These are phyloP conservation scores for Dendrocopos noguchii DNA, from an alignment of 2,113 vertebrate species.

Conservation along the genomic window DNA sequence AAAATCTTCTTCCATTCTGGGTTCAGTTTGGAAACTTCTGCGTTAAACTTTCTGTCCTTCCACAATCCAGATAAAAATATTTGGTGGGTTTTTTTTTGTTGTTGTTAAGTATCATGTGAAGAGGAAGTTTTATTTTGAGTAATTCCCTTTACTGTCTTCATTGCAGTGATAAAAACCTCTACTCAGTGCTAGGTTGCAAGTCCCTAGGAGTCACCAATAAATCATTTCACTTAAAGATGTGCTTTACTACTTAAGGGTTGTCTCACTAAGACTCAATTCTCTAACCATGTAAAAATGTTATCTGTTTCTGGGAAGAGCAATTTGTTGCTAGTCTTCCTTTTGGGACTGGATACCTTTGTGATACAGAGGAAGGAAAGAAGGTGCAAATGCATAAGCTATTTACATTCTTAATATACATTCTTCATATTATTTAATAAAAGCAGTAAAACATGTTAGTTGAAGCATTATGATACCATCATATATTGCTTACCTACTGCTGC, in stretches of 20 bases:
- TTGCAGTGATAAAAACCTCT: conserved; percentile 63
- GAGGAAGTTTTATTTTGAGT: not conserved
- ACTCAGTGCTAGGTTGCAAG: not conserved
- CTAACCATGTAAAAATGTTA: not conserved
- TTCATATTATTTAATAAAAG: not conserved
- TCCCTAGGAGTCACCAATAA: conserved; percentile 34
- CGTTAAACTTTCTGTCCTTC: not conserved
- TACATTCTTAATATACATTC: not conserved
- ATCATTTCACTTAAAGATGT: conserved; percentile 51
- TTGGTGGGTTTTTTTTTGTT: not conserved
- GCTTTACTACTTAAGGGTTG: conserved; percentile 12
- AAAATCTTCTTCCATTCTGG: not conserved
- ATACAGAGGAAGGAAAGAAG: not conserved
- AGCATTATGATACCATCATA: not conserved
- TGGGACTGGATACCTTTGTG: not conserved
- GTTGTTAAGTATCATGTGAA: not conserved
- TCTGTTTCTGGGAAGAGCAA: conserved; percentile 5
- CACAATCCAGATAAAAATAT: not conserved
- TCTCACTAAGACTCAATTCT: not conserved
- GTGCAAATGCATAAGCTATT: not conserved
- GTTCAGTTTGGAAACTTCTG: not conserved
- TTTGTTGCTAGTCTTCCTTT: not conserved
- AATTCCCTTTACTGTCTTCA: conserved; percentile 44
- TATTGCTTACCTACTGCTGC: not conserved
- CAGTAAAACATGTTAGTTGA: not conserved